Evolutionary conservation across 2,113 vertebrate species (phyloP).

Genomic region (Oryzias javanicus): DNA sequence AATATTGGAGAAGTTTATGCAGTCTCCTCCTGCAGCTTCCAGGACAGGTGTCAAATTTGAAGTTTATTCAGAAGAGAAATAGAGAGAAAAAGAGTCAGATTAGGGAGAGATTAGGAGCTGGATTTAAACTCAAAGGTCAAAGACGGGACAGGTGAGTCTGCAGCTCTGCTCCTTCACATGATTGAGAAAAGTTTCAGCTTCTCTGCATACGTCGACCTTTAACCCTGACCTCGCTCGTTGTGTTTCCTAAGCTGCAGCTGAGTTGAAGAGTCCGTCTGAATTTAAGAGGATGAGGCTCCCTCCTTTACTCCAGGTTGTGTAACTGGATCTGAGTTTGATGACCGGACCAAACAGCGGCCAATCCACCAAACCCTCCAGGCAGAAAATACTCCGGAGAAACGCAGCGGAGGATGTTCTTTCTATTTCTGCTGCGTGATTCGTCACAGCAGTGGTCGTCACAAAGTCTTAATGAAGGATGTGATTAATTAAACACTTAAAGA

Average conservation of each 20-base stretch:
- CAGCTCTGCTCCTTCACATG: conserved; percentile 3
- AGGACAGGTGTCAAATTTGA: no score
- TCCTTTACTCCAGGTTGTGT: conserved; percentile 41
- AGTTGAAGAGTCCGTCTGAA: conserved; percentile 3
- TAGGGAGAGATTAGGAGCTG: conserved; percentile 46
- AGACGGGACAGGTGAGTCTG: conserved; percentile 31
- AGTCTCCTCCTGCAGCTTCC: no score
- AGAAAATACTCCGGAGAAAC: conserved; percentile 37
- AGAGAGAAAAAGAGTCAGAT: conserved; percentile 28
- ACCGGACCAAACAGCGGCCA: conserved; percentile 49
- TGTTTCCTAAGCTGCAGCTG: conserved; percentile 10
- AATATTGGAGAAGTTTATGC: no score
- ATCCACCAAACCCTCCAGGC: conserved; percentile 32
- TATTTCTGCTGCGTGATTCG: conserved; percentile 40
- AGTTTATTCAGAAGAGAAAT: no score
- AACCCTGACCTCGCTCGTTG: neutral
- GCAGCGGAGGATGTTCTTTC: conserved; percentile 57
- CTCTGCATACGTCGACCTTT: neutral
- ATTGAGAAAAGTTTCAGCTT: neutral
- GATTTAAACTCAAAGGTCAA: conserved; percentile 54
- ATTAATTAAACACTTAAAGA: neutral
- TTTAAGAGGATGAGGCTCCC: conserved; percentile 45
- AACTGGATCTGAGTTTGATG: conserved; percentile 44
- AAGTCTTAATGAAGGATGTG: neutral
- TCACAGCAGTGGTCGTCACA: conserved; percentile 11